phyloP scores from a whole-genome alignment of 1,140 invertebrate genomes.

The Drosophila micromelanica region DNA sequence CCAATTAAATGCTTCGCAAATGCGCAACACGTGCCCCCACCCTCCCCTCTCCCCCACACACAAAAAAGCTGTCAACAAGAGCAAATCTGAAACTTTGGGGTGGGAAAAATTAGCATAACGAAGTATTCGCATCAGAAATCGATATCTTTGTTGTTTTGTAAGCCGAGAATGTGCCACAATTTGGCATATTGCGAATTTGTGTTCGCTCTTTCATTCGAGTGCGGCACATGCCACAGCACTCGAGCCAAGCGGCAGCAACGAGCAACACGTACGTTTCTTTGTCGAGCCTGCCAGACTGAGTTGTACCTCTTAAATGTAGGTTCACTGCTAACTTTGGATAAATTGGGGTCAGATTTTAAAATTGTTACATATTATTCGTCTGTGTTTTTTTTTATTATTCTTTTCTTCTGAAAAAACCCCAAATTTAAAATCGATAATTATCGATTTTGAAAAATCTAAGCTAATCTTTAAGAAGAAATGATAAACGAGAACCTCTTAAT shows the following conservation, averaged over 20 bases:
- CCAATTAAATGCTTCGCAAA: slow-evolving; percentile 65
- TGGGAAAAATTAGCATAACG: slow-evolving; percentile 60
- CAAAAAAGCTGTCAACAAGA: neutral
- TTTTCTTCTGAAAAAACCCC: too few species aligned
- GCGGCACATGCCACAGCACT: slow-evolving; percentile 55
- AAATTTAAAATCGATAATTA: too few species aligned
- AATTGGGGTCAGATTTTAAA: too few species aligned
- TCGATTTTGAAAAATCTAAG: too few species aligned
- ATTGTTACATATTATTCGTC: too few species aligned
- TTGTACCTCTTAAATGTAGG: too few species aligned
- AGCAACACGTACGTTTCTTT: neutral
- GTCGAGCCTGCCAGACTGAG: too few species aligned
- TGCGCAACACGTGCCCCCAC: slow-evolving; percentile 52
- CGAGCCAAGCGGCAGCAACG: slow-evolving; percentile 5
- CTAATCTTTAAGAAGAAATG: too few species aligned
- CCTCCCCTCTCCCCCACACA: slow-evolving; percentile 26
- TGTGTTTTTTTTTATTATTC: too few species aligned
- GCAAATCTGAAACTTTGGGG: neutral
- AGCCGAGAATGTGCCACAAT: slow-evolving; percentile 8
- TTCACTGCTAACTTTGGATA: too few species aligned
- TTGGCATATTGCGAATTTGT: slow-evolving; percentile 5
- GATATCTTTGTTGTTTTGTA: slow-evolving; percentile 48
- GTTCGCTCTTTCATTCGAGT: slow-evolving; percentile 3
- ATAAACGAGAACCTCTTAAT: too few species aligned
- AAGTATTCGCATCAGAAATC: slow-evolving; percentile 64